Percentiles rank a stretch among this genome's conserved stretches.
phyloP scores from a whole-genome alignment of 2,888 invertebrate genomes.

The Drosophila atripex region DNA sequence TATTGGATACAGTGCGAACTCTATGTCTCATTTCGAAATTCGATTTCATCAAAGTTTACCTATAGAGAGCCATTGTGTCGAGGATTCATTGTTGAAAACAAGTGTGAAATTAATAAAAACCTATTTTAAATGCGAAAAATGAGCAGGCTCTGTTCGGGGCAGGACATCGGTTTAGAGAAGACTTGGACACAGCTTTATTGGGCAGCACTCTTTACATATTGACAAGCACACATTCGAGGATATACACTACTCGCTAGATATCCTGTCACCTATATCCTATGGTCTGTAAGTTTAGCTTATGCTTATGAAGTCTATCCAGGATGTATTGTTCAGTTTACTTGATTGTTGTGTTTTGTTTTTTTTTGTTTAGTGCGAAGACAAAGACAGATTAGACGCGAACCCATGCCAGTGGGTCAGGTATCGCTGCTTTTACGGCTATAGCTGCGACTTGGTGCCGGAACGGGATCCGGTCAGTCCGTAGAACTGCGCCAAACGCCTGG shows the following conservation, averaged over 20 bases:
- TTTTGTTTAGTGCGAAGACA: constrained; percentile 33
- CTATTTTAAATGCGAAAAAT: constrained; percentile 43
- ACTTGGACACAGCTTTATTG: constrained; percentile 51
- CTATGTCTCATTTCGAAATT: constrained; percentile 37
- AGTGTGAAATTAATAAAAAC: constrained; percentile 47
- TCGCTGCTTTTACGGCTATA: constrained; percentile 65
- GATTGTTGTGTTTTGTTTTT: constrained; percentile 42
- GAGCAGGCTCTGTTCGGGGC: too few relatives aligned
- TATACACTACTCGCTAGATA: constrained; percentile 20
- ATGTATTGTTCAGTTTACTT: constrained; percentile 61
- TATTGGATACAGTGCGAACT: constrained; percentile 22
- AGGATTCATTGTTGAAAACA: constrained; percentile 45
- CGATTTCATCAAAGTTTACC: constrained; percentile 35
- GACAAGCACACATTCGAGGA: constrained; percentile 27
- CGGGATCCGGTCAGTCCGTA: constrained; percentile 61
- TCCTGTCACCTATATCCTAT: constrained; percentile 36
- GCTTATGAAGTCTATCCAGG: constrained; percentile 60
- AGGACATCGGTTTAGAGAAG: constrained; percentile 23
- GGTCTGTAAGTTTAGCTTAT: constrained; percentile 39
- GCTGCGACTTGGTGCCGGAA: constrained; percentile 67
- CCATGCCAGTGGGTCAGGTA: constrained; percentile 26
- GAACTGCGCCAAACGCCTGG: constrained; percentile 85
- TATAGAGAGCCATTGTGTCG: constrained; percentile 17
- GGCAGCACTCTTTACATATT: constrained; percentile 43
- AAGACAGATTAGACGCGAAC: constrained; percentile 15